Conservation (phyloP, 2,797 vertebrate species). For the Acridotheres tristis region DNA sequence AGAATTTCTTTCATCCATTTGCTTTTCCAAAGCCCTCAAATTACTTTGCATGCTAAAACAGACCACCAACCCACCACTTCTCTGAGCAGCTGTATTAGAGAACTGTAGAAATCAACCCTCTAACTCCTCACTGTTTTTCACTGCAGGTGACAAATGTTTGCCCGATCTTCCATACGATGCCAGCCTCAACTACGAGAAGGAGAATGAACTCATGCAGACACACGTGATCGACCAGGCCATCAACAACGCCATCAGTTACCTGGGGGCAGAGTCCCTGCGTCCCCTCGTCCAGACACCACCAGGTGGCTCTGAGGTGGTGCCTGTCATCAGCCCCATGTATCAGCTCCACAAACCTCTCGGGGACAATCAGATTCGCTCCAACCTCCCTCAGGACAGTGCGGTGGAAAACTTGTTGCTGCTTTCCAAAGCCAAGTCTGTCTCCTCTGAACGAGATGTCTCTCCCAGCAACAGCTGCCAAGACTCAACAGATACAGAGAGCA, state of each 20-base stretch:
- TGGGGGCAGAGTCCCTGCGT: conserved; percentile 94
- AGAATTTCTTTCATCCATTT: not conserved
- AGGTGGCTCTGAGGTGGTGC: conserved; percentile 81
- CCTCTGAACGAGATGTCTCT: conserved; percentile 91
- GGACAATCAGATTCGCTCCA: conserved; percentile 76
- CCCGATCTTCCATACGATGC: conserved; percentile 88
- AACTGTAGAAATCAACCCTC: not conserved
- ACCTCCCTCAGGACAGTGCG: conserved; percentile 89
- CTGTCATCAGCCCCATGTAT: conserved; percentile 85
- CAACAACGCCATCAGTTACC: conserved; percentile 97
- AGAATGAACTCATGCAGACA: conserved; percentile 91
- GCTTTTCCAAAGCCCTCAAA: not conserved
- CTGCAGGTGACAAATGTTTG: conserved; percentile 92
- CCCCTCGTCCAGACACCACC: conserved; percentile 95
- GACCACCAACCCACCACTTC: fast-evolving
- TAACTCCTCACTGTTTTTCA: conserved; percentile 25
- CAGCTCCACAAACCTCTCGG: conserved; percentile 84
- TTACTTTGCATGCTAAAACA: not conserved
- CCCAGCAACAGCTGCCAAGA: conserved; percentile 96
- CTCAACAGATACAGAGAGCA: conserved; percentile 98
- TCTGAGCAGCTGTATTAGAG: not conserved
- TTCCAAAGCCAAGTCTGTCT: conserved; percentile 93
- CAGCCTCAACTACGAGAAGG: conserved; percentile 80
- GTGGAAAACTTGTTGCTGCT: conserved; percentile 95
- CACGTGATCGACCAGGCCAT: conserved; percentile 98